These are phyloP conservation scores for Greenwoodochromis staneri DNA, from an alignment of 2,113 vertebrate species.

Conservation along the genomic window DNA sequence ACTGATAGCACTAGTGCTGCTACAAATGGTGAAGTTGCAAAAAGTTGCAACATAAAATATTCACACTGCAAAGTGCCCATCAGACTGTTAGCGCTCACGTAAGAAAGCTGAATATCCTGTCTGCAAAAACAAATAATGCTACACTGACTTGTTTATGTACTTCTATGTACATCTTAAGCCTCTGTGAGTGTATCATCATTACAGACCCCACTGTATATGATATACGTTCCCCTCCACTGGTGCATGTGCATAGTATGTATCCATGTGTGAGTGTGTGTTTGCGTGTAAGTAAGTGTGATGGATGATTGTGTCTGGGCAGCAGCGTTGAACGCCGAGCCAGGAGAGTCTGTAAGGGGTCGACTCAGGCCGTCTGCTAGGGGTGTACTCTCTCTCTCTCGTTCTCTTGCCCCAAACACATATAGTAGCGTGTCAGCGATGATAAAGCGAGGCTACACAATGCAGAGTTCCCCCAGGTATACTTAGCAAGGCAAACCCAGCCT, in stretches of 20 bases:
- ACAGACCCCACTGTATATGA: background rate
- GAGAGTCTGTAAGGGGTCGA: background rate
- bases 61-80: background rate
- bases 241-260: background rate
- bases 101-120: background rate
- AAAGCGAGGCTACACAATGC: conserved; percentile 33
- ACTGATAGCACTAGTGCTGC: background rate
- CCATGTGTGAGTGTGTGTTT: background rate
- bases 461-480: conserved; percentile 61
- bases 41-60: background rate
- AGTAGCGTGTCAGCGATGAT: conserved; percentile 51
- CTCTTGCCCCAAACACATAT: background rate
- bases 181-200: background rate
- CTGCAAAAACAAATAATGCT: background rate
- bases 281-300: conserved; percentile 30
- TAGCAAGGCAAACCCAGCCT: conserved; percentile 49
- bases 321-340: background rate
- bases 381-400: background rate
- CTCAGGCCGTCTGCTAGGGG: background rate
- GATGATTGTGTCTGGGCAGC: conserved; percentile 16
- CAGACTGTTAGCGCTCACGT: background rate
- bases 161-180: background rate
- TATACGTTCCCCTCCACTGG: background rate
- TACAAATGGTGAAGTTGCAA: background rate
- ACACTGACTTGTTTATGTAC: background rate